These are phyloP conservation scores for Hyppa rectilinea DNA, from an alignment of 2,888 invertebrate species.

Conservation along the genomic window DNA sequence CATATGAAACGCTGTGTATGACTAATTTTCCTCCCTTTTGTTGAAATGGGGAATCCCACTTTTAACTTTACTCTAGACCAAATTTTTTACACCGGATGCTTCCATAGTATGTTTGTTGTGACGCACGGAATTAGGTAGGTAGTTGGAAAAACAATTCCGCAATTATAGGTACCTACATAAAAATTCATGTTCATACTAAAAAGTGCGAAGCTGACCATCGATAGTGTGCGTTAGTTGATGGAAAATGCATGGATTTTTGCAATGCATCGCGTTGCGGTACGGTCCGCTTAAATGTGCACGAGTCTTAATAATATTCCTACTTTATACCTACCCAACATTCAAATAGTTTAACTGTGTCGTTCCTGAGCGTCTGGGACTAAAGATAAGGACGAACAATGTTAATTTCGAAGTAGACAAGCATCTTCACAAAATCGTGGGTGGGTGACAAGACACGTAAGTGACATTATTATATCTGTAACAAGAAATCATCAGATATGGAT, in stretches of 20 bases:
- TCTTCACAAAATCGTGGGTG: background rate
- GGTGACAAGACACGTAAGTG: constrained; percentile 2
- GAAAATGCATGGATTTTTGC: background rate
- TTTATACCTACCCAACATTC: background rate
- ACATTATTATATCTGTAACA: no score
- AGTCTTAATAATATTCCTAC: background rate
- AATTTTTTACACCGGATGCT: constrained; percentile 1
- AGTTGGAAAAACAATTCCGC: background rate
- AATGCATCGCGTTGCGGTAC: background rate
- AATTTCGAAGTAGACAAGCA: background rate
- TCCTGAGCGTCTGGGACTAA: background rate
- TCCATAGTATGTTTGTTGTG: background rate
- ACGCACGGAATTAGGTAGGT: background rate
- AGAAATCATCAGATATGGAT: no score
- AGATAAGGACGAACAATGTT: background rate
- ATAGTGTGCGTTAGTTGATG: background rate
- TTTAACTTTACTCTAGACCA: constrained; percentile 7
- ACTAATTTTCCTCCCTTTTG: constrained; percentile 37
- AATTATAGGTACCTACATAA: no score
- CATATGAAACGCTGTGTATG: constrained; percentile 15
- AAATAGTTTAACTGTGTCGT: background rate
- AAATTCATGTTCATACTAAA: no score
- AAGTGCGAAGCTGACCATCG: background rate
- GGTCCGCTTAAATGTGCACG: background rate
- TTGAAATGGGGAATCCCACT: constrained; percentile 1